phyloP scores from a whole-genome alignment of 2,888 invertebrate genomes.

The Lypha dubia region DNA sequence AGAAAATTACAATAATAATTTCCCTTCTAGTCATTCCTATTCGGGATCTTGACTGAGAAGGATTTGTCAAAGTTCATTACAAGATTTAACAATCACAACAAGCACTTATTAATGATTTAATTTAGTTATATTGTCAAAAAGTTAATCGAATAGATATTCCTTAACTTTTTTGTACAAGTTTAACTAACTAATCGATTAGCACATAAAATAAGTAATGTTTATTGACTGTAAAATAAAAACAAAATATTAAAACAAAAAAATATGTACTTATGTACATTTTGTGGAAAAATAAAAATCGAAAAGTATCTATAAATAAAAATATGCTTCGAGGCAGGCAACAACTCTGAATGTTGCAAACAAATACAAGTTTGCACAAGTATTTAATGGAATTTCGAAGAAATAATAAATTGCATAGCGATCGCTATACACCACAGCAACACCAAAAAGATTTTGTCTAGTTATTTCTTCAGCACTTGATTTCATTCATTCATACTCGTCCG shows the following conservation, averaged over 20 bases:
- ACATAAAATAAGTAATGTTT: conserved; percentile 64
- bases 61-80: no score
- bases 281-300: conserved; percentile 10
- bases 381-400: conserved; percentile 45
- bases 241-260: conserved; percentile 34
- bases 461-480: conserved; percentile 23
- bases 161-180: conserved; percentile 7
- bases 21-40: no score
- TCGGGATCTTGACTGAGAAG: no score
- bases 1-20: no score
- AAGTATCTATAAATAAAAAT: conserved; percentile 26
- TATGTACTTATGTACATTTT: not conserved
- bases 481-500: no score
- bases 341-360: conserved; percentile 45
- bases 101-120: no score
- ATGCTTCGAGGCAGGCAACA: conserved; percentile 2
- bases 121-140: no score
- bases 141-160: not conserved
- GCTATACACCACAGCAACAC: conserved; percentile 24
- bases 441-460: conserved; percentile 6
- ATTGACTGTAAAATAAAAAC: conserved; percentile 61
- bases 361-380: conserved; percentile 53
- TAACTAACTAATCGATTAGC: conserved; percentile 54
- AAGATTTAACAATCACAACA: no score
- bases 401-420: not conserved